Evolutionary conservation across 2,797 vertebrate genomes (phyloP).

Genomic region (Steatocranus sp.): DNA sequence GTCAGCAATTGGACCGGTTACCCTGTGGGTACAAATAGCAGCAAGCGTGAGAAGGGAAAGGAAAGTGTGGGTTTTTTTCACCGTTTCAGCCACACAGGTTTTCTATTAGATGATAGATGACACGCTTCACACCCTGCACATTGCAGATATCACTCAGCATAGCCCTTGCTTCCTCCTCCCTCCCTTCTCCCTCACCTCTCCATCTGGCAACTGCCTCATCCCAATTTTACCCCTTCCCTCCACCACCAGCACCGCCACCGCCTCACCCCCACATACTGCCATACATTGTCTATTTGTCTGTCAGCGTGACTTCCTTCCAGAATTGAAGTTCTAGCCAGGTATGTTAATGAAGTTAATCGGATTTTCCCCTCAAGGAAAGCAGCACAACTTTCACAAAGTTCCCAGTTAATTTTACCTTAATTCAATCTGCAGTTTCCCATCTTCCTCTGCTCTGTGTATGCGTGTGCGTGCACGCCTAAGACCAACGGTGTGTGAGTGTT

Average conservation of each 20-base stretch:
- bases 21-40: constrained; percentile 23
- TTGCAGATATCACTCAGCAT: constrained; percentile 68
- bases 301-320: constrained; percentile 4
- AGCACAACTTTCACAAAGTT: constrained; percentile 43
- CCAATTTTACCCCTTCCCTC: constrained; percentile 19
- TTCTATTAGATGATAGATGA: constrained; percentile 66
- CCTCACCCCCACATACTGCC: not conserved
- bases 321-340: constrained; percentile 38
- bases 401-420: constrained; percentile 45
- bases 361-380: constrained; percentile 36
- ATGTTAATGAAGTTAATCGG: constrained; percentile 56
- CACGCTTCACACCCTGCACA: constrained; percentile 65
- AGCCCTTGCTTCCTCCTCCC: constrained; percentile 1
- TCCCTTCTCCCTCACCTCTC: constrained; percentile 21
- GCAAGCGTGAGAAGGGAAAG: not conserved
- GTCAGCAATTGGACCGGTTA: constrained; percentile 20
- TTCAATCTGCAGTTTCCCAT: constrained; percentile 36
- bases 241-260: not conserved
- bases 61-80: constrained; percentile 39
- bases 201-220: constrained; percentile 44
- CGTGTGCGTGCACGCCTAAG: not conserved
- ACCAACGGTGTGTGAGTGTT: not conserved
- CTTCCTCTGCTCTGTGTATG: not conserved
- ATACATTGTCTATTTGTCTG: constrained; percentile 20
- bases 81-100: constrained; percentile 37